A percentile compares a stretch with the other conserved stretches of the same genome.
Evolutionary conservation across 2,888 invertebrate species (phyloP).

Genomic region (Pammene fasciana): DNA sequence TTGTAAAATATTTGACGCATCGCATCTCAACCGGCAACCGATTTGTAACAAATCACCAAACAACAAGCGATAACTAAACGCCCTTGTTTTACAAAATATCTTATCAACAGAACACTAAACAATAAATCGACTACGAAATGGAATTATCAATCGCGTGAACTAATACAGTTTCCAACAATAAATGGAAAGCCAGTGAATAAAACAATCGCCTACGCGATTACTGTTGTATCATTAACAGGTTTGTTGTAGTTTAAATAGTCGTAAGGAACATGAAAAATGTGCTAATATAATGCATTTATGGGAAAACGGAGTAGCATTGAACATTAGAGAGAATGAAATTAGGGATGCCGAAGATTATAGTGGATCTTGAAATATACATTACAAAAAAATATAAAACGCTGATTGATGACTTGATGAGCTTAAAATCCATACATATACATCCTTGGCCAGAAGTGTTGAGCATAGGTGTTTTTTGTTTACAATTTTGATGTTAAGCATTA

Average conservation of each 20-base stretch:
- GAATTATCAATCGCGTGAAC: conserved; percentile 35
- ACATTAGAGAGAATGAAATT: conserved; percentile 17
- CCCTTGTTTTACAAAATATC: conserved; percentile 27
- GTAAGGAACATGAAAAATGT: background rate
- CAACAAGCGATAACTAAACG: conserved; percentile 6
- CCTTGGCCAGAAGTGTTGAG: no score
- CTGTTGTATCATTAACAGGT: conserved; percentile 38
- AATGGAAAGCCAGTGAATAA: conserved; percentile 40
- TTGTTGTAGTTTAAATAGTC: background rate
- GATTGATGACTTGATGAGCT: no score
- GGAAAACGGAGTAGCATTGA: conserved; percentile 2
- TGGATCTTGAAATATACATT: no score
- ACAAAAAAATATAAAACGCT: no score
- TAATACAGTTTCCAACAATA: conserved; percentile 39
- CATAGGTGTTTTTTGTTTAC: no score
- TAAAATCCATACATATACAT: no score
- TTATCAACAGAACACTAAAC: conserved; percentile 17
- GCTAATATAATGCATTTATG: background rate
- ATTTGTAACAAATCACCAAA: background rate
- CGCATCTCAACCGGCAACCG: no score
- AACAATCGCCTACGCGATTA: conserved; percentile 42
- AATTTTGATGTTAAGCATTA: no score
- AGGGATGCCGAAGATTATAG: conserved; percentile 12
- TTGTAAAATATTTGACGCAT: no score
- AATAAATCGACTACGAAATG: conserved; percentile 21